Base-by-base conservation (phyloP, 2,888 invertebrate species). In the Rhaphigaster nebulosa region DNA sequence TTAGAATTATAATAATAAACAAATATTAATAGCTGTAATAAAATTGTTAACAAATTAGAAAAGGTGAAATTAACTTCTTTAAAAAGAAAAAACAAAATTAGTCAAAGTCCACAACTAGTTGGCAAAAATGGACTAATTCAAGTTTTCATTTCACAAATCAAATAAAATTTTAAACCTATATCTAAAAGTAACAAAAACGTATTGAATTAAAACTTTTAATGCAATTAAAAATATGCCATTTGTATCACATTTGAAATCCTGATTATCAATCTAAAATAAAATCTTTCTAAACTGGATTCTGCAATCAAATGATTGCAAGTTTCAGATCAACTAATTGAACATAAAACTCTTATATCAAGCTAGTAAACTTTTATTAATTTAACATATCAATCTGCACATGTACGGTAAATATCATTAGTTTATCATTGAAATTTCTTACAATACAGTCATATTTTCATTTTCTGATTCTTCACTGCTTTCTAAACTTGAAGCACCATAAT, bases 401-500 rank as follows among this genome's bases (percentile, higher is more conserved):
- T 52, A 41, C 5, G 29, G 8, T 23, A 54, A 87, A 88, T 20
- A n/a, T 18, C 29, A 45, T 56, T 87, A 54, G 26, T 89, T 80
- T 60, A 87, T 84, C 92, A 92, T 92, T 87, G 80, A 87, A 70
- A 90, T 91, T 92, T 93, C 94, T 94, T 93, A 94, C 94, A 93
- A 93, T 92, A 93, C 93, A 92, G 93, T 93, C 26, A 88, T 92
- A 92, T 92, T 91, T 91, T 93, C 93, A 92, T 93, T 93, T 93
- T 95, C 95, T 93, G 94, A 93, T 94, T 94, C 92, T 92, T 92
- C 92, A 90, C 90, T 91, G 29, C 91, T 91, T 60, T 91, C 92
- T 20, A 91, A 91, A 90, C 91, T 91, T n/a, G 95, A 95, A 92
- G 94, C 94, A 89, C 96, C 96, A 93, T 96, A 96, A 94, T 96